These are phyloP conservation scores for Volucella inflata DNA, from an alignment of 2,888 invertebrate genomes.

Conservation along the genomic window DNA sequence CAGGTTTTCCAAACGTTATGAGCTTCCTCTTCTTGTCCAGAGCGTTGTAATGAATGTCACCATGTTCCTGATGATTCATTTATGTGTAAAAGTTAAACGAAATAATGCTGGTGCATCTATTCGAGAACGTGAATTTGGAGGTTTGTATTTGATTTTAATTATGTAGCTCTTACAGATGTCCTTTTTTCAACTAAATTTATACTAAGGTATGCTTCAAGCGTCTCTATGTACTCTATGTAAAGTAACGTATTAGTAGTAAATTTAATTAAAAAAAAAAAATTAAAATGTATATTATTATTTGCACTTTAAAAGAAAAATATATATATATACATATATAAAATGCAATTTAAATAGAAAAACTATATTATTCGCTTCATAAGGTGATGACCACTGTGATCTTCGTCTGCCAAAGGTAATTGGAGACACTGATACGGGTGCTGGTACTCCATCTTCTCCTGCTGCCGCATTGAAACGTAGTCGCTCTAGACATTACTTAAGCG, in stretches of 20 bases:
- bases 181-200: conserved; percentile 35
- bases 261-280: conserved; percentile 27
- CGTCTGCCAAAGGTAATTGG: conserved; percentile 82
- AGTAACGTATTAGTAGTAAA: neutral
- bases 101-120: conserved; percentile 87
- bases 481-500: conserved; percentile 83
- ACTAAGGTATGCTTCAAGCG: conserved; percentile 22
- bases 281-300: conserved; percentile 26
- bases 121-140: conserved; percentile 91
- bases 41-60: conserved; percentile 98
- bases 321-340: conserved; percentile 20
- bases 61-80: conserved; percentile 97
- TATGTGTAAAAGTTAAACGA: conserved; percentile 94
- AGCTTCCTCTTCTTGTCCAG: conserved; percentile 96
- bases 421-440: conserved; percentile 81
- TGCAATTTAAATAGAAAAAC: conserved; percentile 53
- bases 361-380: conserved; percentile 70
- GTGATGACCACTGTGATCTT: conserved; percentile 78
- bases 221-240: neutral
- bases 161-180: conserved; percentile 24
- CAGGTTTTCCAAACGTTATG: conserved; percentile 99
- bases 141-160: conserved; percentile 84
- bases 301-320: conserved; percentile 26
- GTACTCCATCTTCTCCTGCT: conserved; percentile 79
- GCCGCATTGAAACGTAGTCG: conserved; percentile 81